Evolutionary conservation across 2,113 vertebrate species (phyloP).

Genomic region (Lepus americanus): DNA sequence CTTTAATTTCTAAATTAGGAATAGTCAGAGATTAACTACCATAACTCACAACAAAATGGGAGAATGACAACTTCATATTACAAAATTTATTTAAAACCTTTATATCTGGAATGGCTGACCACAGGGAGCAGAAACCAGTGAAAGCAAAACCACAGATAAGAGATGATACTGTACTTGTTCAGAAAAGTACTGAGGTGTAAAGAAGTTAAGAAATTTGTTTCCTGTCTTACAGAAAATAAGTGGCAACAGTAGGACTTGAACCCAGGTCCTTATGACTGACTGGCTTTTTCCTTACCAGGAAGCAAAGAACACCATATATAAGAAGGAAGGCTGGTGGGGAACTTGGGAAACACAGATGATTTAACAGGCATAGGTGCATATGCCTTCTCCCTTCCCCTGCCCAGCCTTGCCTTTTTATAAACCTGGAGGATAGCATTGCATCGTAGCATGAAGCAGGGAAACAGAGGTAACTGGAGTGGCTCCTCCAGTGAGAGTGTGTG

Average conservation of each 20-base stretch:
- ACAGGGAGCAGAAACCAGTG: too few species aligned
- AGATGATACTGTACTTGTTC: neutral
- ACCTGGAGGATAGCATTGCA: neutral
- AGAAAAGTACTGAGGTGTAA: neutral
- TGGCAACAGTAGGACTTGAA: neutral
- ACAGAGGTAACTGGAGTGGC: neutral
- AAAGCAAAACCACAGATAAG: too few species aligned
- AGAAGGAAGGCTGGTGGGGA: neutral
- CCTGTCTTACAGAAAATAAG: neutral
- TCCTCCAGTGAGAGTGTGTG: neutral
- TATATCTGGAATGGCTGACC: too few species aligned
- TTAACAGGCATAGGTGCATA: accelerated
- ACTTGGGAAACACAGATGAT: neutral
- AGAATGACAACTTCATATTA: too few species aligned
- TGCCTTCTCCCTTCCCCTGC: neutral
- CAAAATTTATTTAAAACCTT: too few species aligned
- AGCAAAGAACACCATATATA: neutral
- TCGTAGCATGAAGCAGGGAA: neutral
- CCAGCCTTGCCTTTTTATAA: neutral
- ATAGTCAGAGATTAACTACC: too few species aligned
- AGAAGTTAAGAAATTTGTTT: neutral
- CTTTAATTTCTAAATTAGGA: too few species aligned
- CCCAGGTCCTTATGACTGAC: neutral
- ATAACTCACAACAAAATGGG: too few species aligned
- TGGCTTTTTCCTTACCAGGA: neutral